A percentile compares a stretch with the other conserved stretches of the same genome.
phyloP scores from a whole-genome alignment of 2,888 invertebrate species.

The Ormia ochracea region DNA sequence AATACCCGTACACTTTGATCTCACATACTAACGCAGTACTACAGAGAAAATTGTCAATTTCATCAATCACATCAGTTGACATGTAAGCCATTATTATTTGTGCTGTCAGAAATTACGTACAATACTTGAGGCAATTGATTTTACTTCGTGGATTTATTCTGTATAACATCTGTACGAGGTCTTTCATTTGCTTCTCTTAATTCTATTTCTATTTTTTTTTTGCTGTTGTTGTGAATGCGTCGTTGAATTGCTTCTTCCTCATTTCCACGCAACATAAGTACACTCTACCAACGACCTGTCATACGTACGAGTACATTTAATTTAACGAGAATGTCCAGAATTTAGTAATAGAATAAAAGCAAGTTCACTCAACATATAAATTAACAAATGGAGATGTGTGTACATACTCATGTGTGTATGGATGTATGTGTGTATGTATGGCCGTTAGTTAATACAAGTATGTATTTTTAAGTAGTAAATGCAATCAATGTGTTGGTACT shows the following conservation, averaged over 20 bases:
- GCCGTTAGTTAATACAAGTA: not conserved
- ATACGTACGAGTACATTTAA: no score
- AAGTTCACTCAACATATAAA: constrained; percentile 6
- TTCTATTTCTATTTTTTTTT: no score
- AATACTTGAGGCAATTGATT: constrained; percentile 61
- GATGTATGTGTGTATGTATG: not conserved
- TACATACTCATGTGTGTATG: not conserved
- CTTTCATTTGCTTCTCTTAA: not conserved
- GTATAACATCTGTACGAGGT: constrained; percentile 2
- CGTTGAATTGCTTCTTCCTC: not conserved
- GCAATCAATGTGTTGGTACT: no score
- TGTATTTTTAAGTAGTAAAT: not conserved
- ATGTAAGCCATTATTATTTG: constrained; percentile 65
- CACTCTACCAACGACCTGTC: not conserved
- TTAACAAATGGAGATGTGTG: not conserved
- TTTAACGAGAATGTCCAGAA: not conserved
- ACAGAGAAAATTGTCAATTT: constrained; percentile 63
- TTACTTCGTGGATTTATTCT: not conserved
- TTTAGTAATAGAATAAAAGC: not conserved
- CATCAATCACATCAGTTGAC: constrained; percentile 65
- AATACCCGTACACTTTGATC: not conserved
- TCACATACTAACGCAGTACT: not conserved
- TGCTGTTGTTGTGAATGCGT: not conserved
- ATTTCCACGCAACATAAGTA: not conserved
- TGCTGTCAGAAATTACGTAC: constrained; percentile 61